Percentiles rank a stretch among this genome's conserved stretches.
phyloP scores from a whole-genome alignment of 2,113 vertebrate genomes.

The Neoarius graeffei region DNA sequence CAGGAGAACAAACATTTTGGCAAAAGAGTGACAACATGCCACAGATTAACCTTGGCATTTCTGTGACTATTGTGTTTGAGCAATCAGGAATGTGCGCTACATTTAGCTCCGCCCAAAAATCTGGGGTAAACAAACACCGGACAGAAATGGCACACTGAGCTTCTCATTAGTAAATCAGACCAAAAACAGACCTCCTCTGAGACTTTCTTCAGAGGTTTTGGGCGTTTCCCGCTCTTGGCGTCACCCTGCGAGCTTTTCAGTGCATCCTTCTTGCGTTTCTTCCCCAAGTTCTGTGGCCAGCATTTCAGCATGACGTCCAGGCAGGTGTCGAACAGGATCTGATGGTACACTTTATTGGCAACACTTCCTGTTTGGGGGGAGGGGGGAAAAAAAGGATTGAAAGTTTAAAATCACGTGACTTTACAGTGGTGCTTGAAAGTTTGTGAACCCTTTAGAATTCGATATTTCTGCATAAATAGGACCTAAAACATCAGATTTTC shows the following conservation, averaged over 20 bases:
- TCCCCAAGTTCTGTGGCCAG: slow-evolving; percentile 78
- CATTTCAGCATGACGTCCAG: slow-evolving; percentile 77
- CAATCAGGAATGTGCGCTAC: too few species aligned
- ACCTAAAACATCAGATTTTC: too few species aligned
- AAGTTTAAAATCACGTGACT: neutral
- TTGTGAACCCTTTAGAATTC: too few species aligned
- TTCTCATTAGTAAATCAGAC: too few species aligned
- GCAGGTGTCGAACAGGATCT: slow-evolving; percentile 88
- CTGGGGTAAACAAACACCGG: neutral
- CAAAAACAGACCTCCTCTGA: slow-evolving; percentile 64
- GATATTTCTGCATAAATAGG: too few species aligned
- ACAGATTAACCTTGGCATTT: too few species aligned
- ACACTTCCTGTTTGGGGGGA: slow-evolving; percentile 78
- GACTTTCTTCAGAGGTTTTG: slow-evolving; percentile 65
- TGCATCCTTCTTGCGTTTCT: slow-evolving; percentile 83
- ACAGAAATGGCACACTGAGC: too few species aligned
- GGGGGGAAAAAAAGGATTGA: neutral
- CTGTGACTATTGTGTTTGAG: too few species aligned
- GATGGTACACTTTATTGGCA: slow-evolving; percentile 84
- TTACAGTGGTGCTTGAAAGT: too few species aligned
- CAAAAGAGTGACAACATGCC: too few species aligned
- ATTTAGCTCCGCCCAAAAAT: neutral
- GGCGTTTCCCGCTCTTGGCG: slow-evolving; percentile 72
- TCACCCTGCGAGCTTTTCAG: slow-evolving; percentile 68
- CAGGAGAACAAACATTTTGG: too few species aligned